A percentile compares a stretch with the other conserved stretches of the same genome.
phyloP scores from a whole-genome alignment of 2,888 invertebrate species.

The Sisyra terminalis region DNA sequence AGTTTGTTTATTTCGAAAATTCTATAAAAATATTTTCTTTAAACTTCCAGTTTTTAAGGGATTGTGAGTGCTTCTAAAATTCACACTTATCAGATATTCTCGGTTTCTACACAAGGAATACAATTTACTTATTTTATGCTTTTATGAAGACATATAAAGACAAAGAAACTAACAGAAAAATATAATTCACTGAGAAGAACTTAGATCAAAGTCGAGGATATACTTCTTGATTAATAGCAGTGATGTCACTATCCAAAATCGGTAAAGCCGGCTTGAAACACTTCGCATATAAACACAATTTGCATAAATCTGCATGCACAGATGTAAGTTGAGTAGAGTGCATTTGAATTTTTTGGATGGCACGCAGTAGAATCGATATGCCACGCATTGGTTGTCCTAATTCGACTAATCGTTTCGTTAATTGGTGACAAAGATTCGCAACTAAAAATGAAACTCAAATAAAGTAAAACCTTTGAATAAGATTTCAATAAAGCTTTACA shows the following conservation, averaged over 20 bases:
- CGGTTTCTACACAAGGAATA: not conserved
- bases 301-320: constrained; percentile 86
- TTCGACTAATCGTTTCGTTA: constrained; percentile 64
- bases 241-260: constrained; percentile 79
- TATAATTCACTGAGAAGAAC: no score
- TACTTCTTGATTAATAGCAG: constrained; percentile 78
- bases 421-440: constrained; percentile 75
- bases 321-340: constrained; percentile 84
- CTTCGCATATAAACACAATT: constrained; percentile 78
- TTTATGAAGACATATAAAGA: no score
- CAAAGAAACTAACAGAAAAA: no score
- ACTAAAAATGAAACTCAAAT: constrained; percentile 48
- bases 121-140: not conserved
- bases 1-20: no score
- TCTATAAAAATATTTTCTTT: no score
- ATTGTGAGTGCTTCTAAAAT: no score
- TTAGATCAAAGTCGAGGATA: constrained; percentile 9
- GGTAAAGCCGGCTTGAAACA: constrained; percentile 82
- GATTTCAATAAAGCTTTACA: constrained; percentile 40
- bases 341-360: constrained; percentile 75
- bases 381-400: constrained; percentile 66
- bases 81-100: not conserved
- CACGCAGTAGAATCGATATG: constrained; percentile 63
- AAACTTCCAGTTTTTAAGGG: no score
- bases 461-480: not conserved